Conservation (phyloP, 2,113 vertebrate species). For the Regulus satrapa region DNA sequence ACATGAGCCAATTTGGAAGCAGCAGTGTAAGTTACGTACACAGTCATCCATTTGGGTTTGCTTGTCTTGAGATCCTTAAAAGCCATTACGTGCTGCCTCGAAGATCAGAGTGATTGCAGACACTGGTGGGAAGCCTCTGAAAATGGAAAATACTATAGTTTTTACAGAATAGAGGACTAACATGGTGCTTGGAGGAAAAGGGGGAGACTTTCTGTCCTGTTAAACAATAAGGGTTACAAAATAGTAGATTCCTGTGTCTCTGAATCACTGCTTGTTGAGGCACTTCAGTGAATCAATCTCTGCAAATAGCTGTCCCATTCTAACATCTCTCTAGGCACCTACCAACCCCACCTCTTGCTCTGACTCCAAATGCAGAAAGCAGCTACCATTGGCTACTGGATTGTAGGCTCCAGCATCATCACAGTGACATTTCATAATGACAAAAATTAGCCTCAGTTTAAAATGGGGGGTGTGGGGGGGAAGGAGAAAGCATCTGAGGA, state of each 20-base stretch:
- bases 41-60: background rate
- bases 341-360: background rate
- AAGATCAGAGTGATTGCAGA: background rate
- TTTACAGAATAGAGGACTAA: background rate
- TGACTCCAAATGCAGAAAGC: background rate
- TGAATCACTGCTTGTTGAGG: background rate
- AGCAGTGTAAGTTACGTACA: background rate
- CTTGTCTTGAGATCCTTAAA: background rate
- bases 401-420: background rate
- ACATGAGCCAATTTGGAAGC: background rate
- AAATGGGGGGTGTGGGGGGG: background rate
- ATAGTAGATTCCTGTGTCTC: background rate
- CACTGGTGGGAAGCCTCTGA: background rate
- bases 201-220: background rate
- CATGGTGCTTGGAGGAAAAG: background rate
- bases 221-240: background rate
- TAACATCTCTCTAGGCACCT: background rate
- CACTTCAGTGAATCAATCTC: background rate
- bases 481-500: background rate
- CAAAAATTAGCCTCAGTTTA: background rate
- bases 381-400: background rate
- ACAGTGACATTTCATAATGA: background rate
- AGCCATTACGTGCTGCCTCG: background rate
- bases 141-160: background rate
- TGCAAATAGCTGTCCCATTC: background rate